Evolutionary conservation across 1,140 invertebrate genomes (phyloP).

Genomic region (Oncopeltus fasciatus): DNA sequence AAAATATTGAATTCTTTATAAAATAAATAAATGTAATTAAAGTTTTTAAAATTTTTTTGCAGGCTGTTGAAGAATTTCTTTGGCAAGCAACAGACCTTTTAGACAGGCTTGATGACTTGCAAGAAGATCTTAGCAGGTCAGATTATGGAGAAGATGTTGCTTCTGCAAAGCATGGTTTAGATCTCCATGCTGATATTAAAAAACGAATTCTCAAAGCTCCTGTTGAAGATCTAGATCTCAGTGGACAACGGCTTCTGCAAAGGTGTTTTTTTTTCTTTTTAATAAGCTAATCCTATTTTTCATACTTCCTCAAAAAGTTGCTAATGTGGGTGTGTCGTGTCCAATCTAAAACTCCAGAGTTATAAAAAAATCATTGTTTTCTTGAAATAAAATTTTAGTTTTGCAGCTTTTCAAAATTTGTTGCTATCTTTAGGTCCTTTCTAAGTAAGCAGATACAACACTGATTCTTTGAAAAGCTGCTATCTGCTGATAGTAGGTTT

Average conservation of each 20-base stretch:
- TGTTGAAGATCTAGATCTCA: slow-evolving; percentile 76
- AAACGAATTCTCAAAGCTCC: slow-evolving; percentile 86
- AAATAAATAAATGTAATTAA: slow-evolving; percentile 11
- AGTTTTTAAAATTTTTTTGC: slow-evolving; percentile 20
- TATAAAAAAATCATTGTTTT: no score
- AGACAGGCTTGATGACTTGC: slow-evolving; percentile 77
- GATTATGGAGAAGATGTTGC: slow-evolving; percentile 86
- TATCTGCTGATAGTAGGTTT: no score
- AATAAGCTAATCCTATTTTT: no score
- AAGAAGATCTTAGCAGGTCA: slow-evolving; percentile 77
- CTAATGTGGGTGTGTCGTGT: no score
- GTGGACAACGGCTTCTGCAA: slow-evolving; percentile 50
- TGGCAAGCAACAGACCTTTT: slow-evolving; percentile 87
- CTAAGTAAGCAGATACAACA: no score
- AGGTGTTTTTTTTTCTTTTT: slow-evolving; percentile 30
- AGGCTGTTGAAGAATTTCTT: slow-evolving; percentile 84
- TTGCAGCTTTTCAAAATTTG: no score
- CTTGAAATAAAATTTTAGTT: no score
- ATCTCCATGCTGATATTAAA: slow-evolving; percentile 86
- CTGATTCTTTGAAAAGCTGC: no score
- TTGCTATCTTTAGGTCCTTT: no score
- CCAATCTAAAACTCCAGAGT: no score
- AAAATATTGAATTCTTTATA: no score
- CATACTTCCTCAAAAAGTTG: no score
- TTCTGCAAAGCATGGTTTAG: slow-evolving; percentile 75